Evolutionary conservation across 2,113 vertebrate species (phyloP), one percentile per base, ranked within the genome.

Genomic region (Tyrannus savana): DNA sequence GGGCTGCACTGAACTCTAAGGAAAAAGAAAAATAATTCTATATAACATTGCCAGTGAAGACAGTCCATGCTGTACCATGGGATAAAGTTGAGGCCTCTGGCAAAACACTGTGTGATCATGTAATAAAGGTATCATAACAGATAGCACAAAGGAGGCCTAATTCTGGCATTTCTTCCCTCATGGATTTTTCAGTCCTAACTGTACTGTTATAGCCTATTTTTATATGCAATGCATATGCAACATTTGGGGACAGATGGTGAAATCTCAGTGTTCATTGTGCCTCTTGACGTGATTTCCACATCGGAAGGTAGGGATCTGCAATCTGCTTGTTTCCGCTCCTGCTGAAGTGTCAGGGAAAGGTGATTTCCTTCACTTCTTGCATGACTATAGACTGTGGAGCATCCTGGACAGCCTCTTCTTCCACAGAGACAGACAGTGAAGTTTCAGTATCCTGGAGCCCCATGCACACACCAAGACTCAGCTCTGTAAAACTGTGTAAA

Each of bases 191-290:
- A 93, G 53, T 49, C 49, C 17, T 72, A 72, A 30, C 77, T 47
- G 28, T 89, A 41, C 74, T 78, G 41, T 68, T 71, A n/a, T 7
- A 72, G 52, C 64, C 55, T 95, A 87, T 92, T 96, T 97, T 79
- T 87, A 76, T 41, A 41, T 39, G 75, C 47, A 71, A 71, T 59
- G 42, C 68, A 71, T 90, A 47, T 59, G 83, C 90, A 84, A 59
- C 55, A 31, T 33, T 89, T 66, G 63, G 82, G 88, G 90, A 76
- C 96, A 97, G 95, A 95, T 93, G 95, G 96, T 60, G 74, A 95
- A 94, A 93, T 67, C 59, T 93, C 88, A 88, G 83, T 58, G 79
- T 67, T 90, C 92, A 81, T 86, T 95, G 93, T 90, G 79, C 75
- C 62, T 49, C 75, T 85, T 88, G 91, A 95, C 1, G 2, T n/a